These are phyloP conservation scores for Ctenodactylus gundi DNA, from an alignment of 2,113 vertebrate genomes.

Conservation along the genomic window DNA sequence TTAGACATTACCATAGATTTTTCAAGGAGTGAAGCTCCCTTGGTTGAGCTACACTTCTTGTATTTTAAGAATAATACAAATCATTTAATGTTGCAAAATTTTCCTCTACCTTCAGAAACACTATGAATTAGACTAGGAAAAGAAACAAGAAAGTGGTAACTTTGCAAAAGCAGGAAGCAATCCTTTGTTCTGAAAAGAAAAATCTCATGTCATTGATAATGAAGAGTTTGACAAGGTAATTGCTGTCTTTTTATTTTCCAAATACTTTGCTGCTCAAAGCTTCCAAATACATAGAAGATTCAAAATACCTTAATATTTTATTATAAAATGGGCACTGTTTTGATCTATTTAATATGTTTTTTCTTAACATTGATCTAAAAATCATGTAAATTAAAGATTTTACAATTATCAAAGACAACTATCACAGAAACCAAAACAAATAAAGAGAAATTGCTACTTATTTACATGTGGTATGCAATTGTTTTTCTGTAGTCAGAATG, in stretches of 20 bases:
- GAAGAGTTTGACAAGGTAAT: background rate
- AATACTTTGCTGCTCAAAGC: background rate
- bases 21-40: background rate
- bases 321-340: background rate
- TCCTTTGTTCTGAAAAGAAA: background rate
- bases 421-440: too few species aligned
- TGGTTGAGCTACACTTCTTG: background rate
- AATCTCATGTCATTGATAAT: background rate
- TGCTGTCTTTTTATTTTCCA: background rate
- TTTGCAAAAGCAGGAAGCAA: background rate
- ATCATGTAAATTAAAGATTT: background rate
- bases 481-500: background rate
- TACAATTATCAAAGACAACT: background rate
- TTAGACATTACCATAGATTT: background rate
- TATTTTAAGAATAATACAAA: background rate
- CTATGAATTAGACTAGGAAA: background rate
- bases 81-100: background rate
- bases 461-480: background rate
- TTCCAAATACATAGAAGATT: background rate
- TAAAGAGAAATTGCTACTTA: background rate
- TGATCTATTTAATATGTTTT: background rate
- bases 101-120: background rate
- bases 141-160: background rate
- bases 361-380: background rate
- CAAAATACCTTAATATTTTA: background rate